Conservation (phyloP, 2,888 invertebrate genomes). For the Ochropacha duplaris region DNA sequence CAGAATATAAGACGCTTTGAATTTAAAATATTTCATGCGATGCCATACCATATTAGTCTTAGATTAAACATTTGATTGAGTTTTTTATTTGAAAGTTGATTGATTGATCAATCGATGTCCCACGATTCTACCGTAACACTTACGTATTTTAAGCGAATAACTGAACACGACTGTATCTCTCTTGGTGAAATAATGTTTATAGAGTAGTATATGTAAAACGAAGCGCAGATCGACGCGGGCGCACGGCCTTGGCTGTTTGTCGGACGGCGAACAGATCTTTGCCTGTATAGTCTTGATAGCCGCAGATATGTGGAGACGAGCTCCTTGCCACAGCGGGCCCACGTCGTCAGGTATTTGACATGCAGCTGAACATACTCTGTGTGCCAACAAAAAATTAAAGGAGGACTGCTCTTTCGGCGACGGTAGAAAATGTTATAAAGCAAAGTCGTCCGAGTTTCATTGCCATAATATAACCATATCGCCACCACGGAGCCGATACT, state of each 20-base stretch:
- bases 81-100: no score
- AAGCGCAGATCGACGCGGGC: slow-evolving; percentile 48
- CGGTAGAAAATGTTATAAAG: no score
- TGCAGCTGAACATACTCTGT: slow-evolving; percentile 69
- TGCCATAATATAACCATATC: no score
- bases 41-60: no score
- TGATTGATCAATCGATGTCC: no score
- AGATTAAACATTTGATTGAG: no score
- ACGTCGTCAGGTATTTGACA: slow-evolving; percentile 56
- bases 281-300: slow-evolving; percentile 31
- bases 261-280: slow-evolving; percentile 27
- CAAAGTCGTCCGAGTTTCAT: no score
- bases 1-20: neutral
- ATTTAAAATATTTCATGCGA: no score
- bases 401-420: no score
- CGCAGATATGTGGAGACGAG: slow-evolving; percentile 46
- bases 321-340: slow-evolving; percentile 52
- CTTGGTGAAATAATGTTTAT: slow-evolving; percentile 42
- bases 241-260: slow-evolving; percentile 41
- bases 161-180: slow-evolving; percentile 41
- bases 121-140: slow-evolving; percentile 39
- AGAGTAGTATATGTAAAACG: slow-evolving; percentile 45
- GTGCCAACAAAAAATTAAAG: neutral
- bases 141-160: slow-evolving; percentile 56
- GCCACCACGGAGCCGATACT: no score